These are phyloP conservation scores for Podabrus alpinus DNA, from an alignment of 2,888 invertebrate genomes.

Conservation along the genomic window DNA sequence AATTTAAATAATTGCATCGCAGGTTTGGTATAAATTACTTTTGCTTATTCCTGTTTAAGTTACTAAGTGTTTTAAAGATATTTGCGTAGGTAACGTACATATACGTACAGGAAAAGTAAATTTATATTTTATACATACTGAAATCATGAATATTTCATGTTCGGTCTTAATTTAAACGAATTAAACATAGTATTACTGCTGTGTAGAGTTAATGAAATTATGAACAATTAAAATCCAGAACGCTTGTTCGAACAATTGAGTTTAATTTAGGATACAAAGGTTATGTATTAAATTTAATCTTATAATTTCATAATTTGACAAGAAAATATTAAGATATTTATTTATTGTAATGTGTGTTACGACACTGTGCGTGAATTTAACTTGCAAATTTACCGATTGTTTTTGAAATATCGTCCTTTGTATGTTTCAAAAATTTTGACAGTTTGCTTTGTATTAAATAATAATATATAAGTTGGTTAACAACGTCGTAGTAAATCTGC, in stretches of 20 bases:
- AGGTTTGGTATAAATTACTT: not conserved
- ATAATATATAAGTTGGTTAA: not conserved
- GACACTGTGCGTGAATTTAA: not conserved
- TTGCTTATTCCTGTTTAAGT: not conserved
- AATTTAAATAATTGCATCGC: not conserved
- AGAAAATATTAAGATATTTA: not conserved
- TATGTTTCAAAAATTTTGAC: not conserved
- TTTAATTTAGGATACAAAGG: slow-evolving; percentile 14
- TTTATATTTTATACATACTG: not conserved
- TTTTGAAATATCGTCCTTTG: not conserved
- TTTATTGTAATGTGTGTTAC: not conserved
- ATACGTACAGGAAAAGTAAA: not conserved
- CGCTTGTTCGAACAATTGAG: slow-evolving; percentile 15
- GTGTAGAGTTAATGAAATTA: slow-evolving; percentile 9
- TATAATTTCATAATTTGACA: not conserved
- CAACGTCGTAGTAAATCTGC: not conserved
- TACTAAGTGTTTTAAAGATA: not conserved
- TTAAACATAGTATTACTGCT: not conserved
- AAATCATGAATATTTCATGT: not conserved
- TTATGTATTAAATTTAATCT: slow-evolving; percentile 10
- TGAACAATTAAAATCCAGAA: slow-evolving; percentile 15
- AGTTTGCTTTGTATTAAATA: not conserved
- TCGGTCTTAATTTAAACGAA: slow-evolving; percentile 1
- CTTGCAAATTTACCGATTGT: not conserved
- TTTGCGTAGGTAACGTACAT: not conserved